phyloP scores from a whole-genome alignment of 2,113 vertebrate species.

The Periophthalmus modestus region DNA sequence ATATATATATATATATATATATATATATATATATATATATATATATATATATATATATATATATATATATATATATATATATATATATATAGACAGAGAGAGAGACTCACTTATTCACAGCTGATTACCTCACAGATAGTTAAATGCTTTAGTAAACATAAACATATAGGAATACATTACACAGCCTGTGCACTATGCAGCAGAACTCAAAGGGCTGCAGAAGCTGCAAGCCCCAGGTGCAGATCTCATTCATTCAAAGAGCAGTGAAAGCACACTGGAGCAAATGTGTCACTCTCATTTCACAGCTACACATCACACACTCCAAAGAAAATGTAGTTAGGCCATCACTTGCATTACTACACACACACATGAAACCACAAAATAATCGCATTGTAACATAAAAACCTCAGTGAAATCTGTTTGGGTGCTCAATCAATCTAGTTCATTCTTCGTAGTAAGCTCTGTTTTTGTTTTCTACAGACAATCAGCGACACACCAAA shows the following conservation, averaged over 20 bases:
- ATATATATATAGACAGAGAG: slow-evolving; percentile 20
- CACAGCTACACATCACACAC: neutral
- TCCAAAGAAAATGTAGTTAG: slow-evolving; percentile 16
- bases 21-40: no score
- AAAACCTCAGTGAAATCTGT: slow-evolving; percentile 49
- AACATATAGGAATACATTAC: slow-evolving; percentile 46
- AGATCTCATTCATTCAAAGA: slow-evolving; percentile 32
- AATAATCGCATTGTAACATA: neutral
- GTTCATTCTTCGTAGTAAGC: slow-evolving; percentile 39
- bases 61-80: slow-evolving; percentile 27
- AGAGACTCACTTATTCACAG: slow-evolving; percentile 44
- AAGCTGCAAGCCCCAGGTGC: slow-evolving; percentile 43
- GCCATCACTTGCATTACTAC: no score
- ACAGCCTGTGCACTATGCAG: slow-evolving; percentile 73
- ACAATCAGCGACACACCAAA: slow-evolving; percentile 71
- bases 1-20: slow-evolving; percentile 14
- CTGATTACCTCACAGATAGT: slow-evolving; percentile 69
- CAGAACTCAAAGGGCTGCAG: slow-evolving; percentile 49
- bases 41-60: no score
- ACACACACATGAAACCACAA: neutral
- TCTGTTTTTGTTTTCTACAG: slow-evolving; percentile 42
- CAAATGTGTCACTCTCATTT: slow-evolving; percentile 27
- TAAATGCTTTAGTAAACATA: slow-evolving; percentile 35
- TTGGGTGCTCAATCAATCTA: slow-evolving; percentile 62
- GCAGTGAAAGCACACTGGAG: slow-evolving; percentile 34